Evolutionary conservation across 2,113 vertebrate genomes (phyloP), one percentile per base, ranked within the genome.

Genomic region (Dolichallabes microphthalmus): DNA sequence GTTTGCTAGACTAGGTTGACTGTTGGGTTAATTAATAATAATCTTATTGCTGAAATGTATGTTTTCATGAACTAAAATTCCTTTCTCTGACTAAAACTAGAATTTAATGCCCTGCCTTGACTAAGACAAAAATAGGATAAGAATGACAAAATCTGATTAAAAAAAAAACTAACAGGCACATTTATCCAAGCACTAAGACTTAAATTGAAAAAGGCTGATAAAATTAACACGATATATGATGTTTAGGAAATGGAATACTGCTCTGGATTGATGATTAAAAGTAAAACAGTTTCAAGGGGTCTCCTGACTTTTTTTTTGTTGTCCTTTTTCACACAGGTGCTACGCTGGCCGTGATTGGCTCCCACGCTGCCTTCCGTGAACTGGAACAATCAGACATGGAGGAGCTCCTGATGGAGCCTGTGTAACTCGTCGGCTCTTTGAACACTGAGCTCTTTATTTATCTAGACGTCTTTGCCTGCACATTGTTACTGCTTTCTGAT

Each of bases 341-440:
- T 19, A 97, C 96, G 0, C 90, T 97, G 85, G 96, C 96, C 79
- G 94, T 96, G 89, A 97, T 97, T 27, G 95, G 96, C 80, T 94
- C 96, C 80, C 97, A 97, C 0, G 96, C 97, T 0, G 96, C 94
- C 15, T 96, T 97, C 91, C 96, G 95, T 78, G 94, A 96, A 89
- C 88, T 96, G 27, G 96, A 98, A 87, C 88, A 88, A 0, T 80
- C 90, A 0, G 95, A 97, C 0, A 30, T 94, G 39, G 96, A 97
- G 8, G 96, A 97, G 80, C 94, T 97, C 17, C 92, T 96, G 86
- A 98, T 96, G 96, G 95, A 96, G 86, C 89, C 96, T 0, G 95
- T 96, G 77, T 96, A 91, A 93, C 39, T 86, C 27, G 57, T 71
- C n/a, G 52, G 85, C 80, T 30, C 22, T 58, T 60, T n/a, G 61